These are phyloP conservation scores for Pseudopodoces humilis DNA, from an alignment of 2,113 vertebrate genomes.

Conservation along the genomic window DNA sequence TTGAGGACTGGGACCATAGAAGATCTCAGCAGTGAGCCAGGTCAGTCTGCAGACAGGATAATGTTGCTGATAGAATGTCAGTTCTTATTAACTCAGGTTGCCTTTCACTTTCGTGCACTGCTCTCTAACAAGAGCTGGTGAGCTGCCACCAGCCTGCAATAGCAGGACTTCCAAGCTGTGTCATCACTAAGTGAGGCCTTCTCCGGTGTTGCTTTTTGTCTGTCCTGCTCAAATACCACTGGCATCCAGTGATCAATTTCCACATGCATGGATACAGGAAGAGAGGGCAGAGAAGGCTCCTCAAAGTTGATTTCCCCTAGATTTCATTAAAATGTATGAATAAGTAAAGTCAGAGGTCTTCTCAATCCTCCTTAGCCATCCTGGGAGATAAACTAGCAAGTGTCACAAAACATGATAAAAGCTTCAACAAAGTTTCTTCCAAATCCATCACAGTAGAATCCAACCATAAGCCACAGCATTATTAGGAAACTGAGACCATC, in stretches of 20 bases:
- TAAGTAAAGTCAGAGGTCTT: neutral
- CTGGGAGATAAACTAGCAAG: neutral
- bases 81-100: neutral
- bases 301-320: neutral
- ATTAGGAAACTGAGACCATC: neutral
- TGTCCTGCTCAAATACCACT: neutral
- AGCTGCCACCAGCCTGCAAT: neutral
- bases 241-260: neutral
- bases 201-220: neutral
- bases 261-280: neutral
- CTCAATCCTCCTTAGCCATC: neutral
- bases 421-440: neutral
- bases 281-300: neutral
- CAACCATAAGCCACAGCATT: neutral
- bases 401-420: neutral
- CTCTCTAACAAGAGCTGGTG: neutral
- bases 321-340: neutral
- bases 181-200: neutral
- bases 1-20: neutral
- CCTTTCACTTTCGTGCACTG: rapidly evolving
- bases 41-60: neutral
- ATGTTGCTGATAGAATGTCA: neutral
- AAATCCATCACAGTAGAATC: neutral
- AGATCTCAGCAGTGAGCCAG: neutral
- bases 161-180: neutral